phyloP scores from a whole-genome alignment of 2,797 vertebrate species.

The Aulostomus chinensis region DNA sequence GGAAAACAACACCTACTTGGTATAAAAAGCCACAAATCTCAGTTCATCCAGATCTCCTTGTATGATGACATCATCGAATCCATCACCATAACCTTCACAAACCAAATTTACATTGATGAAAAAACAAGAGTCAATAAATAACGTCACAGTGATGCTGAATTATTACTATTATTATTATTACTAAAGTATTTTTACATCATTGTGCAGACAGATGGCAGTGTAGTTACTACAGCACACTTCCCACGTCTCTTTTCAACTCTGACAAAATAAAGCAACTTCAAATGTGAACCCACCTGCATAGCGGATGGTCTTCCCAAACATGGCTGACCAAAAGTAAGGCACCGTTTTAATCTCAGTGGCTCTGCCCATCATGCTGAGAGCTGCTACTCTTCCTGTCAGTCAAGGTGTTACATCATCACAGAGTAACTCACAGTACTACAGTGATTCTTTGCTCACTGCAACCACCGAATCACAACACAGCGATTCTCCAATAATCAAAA shows the following conservation, averaged over 20 bases:
- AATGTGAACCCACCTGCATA: slow-evolving; percentile 84
- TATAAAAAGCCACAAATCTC: slow-evolving; percentile 98
- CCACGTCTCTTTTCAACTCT: too few species aligned
- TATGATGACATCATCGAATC: slow-evolving; percentile 97
- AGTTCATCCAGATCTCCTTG: slow-evolving; percentile 97
- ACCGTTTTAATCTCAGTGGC: slow-evolving; percentile 90
- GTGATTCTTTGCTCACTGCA: too few species aligned
- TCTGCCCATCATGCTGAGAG: slow-evolving; percentile 93
- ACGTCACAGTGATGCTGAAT: not conserved
- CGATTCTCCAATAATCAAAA: too few species aligned
- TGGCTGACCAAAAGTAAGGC: slow-evolving; percentile 95
- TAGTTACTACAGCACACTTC: slow-evolving; percentile 13
- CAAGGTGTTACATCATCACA: too few species aligned
- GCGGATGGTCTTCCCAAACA: slow-evolving; percentile 97
- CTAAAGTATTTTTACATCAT: too few species aligned
- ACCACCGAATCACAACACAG: too few species aligned
- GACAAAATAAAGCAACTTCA: too few species aligned
- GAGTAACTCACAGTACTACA: too few species aligned
- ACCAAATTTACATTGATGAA: too few species aligned
- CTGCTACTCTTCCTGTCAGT: slow-evolving; percentile 88
- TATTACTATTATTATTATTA: too few species aligned
- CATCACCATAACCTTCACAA: slow-evolving; percentile 91
- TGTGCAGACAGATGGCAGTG: slow-evolving; percentile 60
- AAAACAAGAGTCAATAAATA: too few species aligned
- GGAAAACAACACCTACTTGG: slow-evolving; percentile 93